Percentiles rank a stretch among this genome's conserved stretches.
These are phyloP conservation scores for Karalla daura DNA, from an alignment of 2,797 vertebrate genomes.

Conservation along the genomic window DNA sequence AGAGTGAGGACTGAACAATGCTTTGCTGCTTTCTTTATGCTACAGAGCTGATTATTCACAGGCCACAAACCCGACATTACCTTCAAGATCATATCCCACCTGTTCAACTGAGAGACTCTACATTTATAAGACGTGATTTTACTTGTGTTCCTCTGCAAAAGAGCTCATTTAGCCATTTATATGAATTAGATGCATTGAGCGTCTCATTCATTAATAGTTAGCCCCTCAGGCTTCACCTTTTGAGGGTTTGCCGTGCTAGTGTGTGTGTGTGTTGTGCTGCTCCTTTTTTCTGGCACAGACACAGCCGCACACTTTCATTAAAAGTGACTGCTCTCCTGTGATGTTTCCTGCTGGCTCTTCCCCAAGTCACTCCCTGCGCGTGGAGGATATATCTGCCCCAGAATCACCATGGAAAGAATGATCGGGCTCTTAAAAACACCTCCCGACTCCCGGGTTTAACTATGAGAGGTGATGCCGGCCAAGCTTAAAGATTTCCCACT, in stretches of 20 bases:
- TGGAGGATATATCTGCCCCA: conserved; percentile 33
- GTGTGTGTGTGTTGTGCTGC: not conserved
- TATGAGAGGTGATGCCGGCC: conserved; percentile 5
- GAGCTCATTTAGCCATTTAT: not conserved
- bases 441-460: not conserved
- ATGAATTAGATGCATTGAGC: not conserved
- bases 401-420: conserved; percentile 62
- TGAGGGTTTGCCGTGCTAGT: not conserved
- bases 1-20: too few relatives aligned
- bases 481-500: not conserved
- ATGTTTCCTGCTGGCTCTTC: conserved; percentile 32
- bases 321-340: conserved; percentile 18
- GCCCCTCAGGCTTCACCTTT: conserved; percentile 2
- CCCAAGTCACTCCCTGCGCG: conserved; percentile 22
- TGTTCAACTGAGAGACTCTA: too few relatives aligned
- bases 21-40: too few relatives aligned
- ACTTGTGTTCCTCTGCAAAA: not conserved
- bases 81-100: too few relatives aligned
- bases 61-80: too few relatives aligned
- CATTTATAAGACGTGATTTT: not conserved
- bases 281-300: conserved; percentile 10
- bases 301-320: not conserved
- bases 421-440: conserved; percentile 23
- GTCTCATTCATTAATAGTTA: conserved; percentile 2
- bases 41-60: too few relatives aligned